Evolutionary conservation across 1,140 invertebrate species (phyloP).

Genomic region (Leguminivora glycinivorella): DNA sequence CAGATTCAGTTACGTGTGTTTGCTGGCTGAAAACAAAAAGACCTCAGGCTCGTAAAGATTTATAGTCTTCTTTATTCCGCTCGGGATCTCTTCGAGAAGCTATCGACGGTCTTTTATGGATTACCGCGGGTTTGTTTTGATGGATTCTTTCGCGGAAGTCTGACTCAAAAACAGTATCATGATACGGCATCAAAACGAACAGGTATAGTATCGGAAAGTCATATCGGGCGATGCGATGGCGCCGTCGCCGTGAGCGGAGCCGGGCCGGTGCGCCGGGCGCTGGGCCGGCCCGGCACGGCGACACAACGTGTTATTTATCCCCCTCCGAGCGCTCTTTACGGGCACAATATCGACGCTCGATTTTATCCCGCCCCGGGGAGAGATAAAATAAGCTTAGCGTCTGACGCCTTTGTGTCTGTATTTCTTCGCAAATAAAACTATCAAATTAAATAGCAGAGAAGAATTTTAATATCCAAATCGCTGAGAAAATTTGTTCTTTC

Average conservation of each 20-base stretch:
- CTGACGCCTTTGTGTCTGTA: conserved; percentile 30
- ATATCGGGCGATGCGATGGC: background rate
- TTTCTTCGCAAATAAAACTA: conserved; percentile 45
- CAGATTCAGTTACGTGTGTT: conserved; percentile 46
- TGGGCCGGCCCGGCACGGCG: conserved; percentile 38
- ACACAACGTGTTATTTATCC: conserved; percentile 58
- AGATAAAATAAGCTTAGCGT: conserved; percentile 54
- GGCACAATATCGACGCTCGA: conserved; percentile 61
- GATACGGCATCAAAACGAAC: background rate
- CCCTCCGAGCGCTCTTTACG: conserved; percentile 55
- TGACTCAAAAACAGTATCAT: background rate
- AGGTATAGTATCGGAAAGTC: conserved; percentile 2
- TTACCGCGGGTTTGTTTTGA: conserved; percentile 19
- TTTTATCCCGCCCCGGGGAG: conserved; percentile 58
- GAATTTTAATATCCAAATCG: conserved; percentile 37
- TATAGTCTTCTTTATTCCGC: conserved; percentile 20
- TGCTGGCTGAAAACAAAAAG: conserved; percentile 38
- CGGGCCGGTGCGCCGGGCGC: background rate
- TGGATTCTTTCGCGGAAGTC: conserved; percentile 23
- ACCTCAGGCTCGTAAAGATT: conserved; percentile 29
- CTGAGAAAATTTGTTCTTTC: conserved; percentile 51
- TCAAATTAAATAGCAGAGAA: conserved; percentile 48
- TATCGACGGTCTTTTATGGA: conserved; percentile 20
- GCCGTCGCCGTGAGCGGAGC: background rate
- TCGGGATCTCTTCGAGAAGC: conserved; percentile 16